A percentile compares a stretch with the other conserved stretches of the same genome.
Conservation (phyloP, 2,888 invertebrate genomes). For the Eupithecia inturbata region DNA sequence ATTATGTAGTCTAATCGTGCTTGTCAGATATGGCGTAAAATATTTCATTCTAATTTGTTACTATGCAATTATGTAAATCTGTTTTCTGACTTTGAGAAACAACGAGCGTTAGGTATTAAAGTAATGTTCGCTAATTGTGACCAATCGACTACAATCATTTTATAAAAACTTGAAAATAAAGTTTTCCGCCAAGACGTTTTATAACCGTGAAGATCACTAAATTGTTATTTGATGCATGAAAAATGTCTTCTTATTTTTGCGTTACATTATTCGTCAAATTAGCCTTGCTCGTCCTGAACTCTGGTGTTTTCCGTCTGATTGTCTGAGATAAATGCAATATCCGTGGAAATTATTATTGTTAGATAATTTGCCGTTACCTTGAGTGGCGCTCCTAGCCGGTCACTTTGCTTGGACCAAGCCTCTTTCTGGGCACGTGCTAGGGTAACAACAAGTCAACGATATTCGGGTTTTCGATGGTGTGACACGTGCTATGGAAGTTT, state of each 20-base stretch:
- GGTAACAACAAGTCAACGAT: conserved; percentile 55
- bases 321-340: conserved; percentile 66
- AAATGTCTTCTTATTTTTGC: conserved; percentile 45
- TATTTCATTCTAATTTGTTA: conserved; percentile 40
- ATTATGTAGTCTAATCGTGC: conserved; percentile 32
- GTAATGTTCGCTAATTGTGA: conserved; percentile 39
- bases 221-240: conserved; percentile 47
- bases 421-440: conserved; percentile 38
- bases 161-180: conserved; percentile 29
- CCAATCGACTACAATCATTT: conserved; percentile 12
- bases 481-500: conserved; percentile 55
- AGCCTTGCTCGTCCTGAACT: conserved; percentile 65
- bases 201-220: conserved; percentile 49
- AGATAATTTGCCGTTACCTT: conserved; percentile 66
- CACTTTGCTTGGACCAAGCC: conserved; percentile 44
- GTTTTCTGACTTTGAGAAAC: conserved; percentile 39
- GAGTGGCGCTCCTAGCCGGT: conserved; percentile 58
- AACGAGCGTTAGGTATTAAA: conserved; percentile 11
- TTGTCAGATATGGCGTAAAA: conserved; percentile 40
- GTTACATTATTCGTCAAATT: conserved; percentile 45
- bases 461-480: conserved; percentile 30
- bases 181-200: conserved; percentile 29
- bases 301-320: conserved; percentile 53
- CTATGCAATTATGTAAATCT: conserved; percentile 41
- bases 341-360: conserved; percentile 70